Evolutionary conservation across 1,140 invertebrate genomes (phyloP), one percentile per base, ranked within the genome.

Genomic region (Drosophila elegans): DNA sequence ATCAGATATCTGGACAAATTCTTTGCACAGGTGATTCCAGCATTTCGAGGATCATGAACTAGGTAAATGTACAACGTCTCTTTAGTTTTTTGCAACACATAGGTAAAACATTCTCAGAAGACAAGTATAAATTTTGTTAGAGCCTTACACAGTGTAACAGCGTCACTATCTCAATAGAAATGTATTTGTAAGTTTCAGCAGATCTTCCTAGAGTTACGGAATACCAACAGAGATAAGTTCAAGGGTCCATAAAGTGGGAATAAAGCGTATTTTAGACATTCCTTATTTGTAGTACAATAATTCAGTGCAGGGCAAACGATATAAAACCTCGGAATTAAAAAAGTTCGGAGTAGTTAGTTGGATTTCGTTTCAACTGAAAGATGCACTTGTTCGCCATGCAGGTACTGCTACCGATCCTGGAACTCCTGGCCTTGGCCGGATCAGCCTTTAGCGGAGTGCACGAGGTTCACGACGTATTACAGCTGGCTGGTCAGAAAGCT

Each of bases 1-100:
- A 27, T 57, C 39, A 48, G 16, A 59, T 59, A 34, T 27, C 16
- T 12, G 9, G 9, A n/a, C 16, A 7, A 34, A 13, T 3, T 42
- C 10, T 56, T 66, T 66, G 29, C 41, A 42, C 72, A 75, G 38
- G 61, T 75, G 73, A 75, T 12, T 10, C 44, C 36, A 67, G 73
- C 45, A 42, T 42, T 61, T 74, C 41, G 21, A 21, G 32, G n/a
- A 46, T 54, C 48, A 62, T 38, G 21, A 34, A 29, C 12, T 10
- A 16, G 27, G 11, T 25, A 55, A 44, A 38, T 59, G 54, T 4
- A 32, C 5, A 4, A 6, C n/a, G n/a, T n/a, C 29, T 32, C 4
- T 6, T 32, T 5, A 6, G 29, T 32, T 7, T 32, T 32, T 32
- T 6, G 38, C 29, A 6, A n/a, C 16, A 3, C 7, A 9, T 29